These are phyloP conservation scores for Ciconia boyciana DNA, from an alignment of 2,113 vertebrate species.

Conservation along the genomic window DNA sequence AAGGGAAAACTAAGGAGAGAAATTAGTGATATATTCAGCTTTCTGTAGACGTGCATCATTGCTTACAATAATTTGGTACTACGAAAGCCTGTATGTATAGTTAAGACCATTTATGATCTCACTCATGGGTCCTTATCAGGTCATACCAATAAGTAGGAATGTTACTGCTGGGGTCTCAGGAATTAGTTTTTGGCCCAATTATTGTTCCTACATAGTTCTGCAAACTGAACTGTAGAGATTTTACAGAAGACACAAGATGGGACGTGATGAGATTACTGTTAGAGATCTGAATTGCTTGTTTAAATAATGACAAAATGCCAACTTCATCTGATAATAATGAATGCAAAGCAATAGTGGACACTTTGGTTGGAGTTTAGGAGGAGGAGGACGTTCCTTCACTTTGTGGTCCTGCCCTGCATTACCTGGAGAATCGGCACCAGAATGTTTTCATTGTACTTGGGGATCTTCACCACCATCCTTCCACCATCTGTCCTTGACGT, in stretches of 20 bases:
- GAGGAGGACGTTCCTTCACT: not conserved
- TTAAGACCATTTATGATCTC: not conserved
- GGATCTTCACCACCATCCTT: not conserved
- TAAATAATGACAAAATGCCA: not conserved
- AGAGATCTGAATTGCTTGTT: not conserved
- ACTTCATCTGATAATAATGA: not conserved
- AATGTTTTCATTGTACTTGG: not conserved
- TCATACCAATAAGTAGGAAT: not conserved
- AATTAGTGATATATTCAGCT: not conserved
- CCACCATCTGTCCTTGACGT: not conserved
- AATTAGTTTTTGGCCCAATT: not conserved
- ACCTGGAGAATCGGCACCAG: not conserved
- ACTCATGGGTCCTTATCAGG: not conserved
- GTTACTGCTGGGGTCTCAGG: not conserved
- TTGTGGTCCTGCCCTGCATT: not conserved
- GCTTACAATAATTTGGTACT: not conserved
- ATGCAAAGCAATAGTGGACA: not conserved
- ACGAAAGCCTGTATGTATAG: not conserved
- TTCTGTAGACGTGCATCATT: not conserved
- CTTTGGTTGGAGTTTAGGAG: not conserved
- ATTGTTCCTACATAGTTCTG: not conserved
- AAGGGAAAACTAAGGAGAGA: not conserved
- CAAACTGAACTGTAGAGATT: not conserved
- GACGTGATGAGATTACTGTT: not conserved
- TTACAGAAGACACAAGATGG: not conserved